Evolutionary conservation across 2,888 invertebrate genomes (phyloP), one percentile per base, ranked within the genome.

Genomic region (Lasioglossum lativentre): DNA sequence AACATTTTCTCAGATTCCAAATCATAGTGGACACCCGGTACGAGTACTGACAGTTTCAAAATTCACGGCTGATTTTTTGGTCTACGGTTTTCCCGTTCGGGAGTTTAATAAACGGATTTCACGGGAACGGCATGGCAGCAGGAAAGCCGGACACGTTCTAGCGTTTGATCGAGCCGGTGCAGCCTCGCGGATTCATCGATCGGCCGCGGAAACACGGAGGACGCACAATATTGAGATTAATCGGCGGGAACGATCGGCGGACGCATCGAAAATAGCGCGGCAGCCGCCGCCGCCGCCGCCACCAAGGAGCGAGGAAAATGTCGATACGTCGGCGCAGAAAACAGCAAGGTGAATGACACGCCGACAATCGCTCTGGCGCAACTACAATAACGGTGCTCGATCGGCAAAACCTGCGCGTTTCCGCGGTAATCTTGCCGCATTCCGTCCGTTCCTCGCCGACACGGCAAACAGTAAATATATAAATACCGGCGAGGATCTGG

Each of bases 311-410:
- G 63, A 78, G 83, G 42, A 45, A 83, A 83, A 70, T 71, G 77
- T 83, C 79, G 76, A 80, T 84, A 78, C 75, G 80, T 80, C 80
- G 45, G 45, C 4, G 52, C 63, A 75, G 77, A 80, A 86, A 81
- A 85, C 77, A 73, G 74, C 66, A 74, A 85, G 85, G 86, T 85
- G 85, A 86, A 85, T 72, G 82, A 85, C 85, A 86, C 77, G 74
- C 42, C 72, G 81, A 86, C 72, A 86, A 85, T 79, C 76, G 82
- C 10, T 52, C 82, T 77, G 82, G 42, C 14, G 75, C 56, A 66
- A 84, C 84, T 77, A 84, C 76, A 75, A 80, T 86, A 86, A 86
- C 85, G 78, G 52, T 52, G 81, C 81, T 81, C 78, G 86, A 78
- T 78, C 85, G 78, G 86, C 86, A 83, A 86, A 85, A 85, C 77